Base-by-base conservation (phyloP, 2,113 vertebrate species). In the Setophaga kirtlandii region DNA sequence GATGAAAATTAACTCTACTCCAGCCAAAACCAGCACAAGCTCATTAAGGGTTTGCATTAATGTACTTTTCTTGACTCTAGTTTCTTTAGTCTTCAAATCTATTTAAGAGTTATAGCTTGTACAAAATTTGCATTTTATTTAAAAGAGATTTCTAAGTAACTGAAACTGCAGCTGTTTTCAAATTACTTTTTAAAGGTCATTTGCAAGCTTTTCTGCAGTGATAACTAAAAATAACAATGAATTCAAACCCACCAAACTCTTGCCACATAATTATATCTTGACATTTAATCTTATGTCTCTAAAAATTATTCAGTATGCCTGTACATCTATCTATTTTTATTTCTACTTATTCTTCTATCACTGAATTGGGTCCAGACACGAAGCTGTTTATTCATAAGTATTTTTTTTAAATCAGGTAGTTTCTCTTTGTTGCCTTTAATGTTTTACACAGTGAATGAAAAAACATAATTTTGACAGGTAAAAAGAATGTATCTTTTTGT, bases 151-250 rank as follows among this genome's bases (percentile, higher is more conserved):
- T 96, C 67, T 91, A 89, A 94, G 46, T 93, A 93, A 75, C 59
- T 85, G 62, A 96, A 94, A 89, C 56, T 47, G 88, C 52, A 95
- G 33, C 71, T 94, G 69, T 68, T 96, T 96, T 89, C n/a, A 74
- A 62, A 88, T 95, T 95, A 85, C 53, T 88, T 93, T 97, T 94
- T 97, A 97, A 97, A 98, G 95, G 94, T 97, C 71, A 94, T 94
- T 96, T 96, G 91, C 80, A 96, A 96, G 60, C 41, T 87, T 93
- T 97, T 83, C 37, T 97, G 88, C 73, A 74, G n/a, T 89, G 70
- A 55, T 89, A 93, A 93, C 90, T 96, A 93, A 98, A 98, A 97
- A 94, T 96, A 96, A 93, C 69, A 93, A 81, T 81, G 75, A 77
- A 94, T 94, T 91, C 73, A 82, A 85, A 96, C 69, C 64, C 90